Conservation (phyloP, 2,888 invertebrate species). For the Mycalesis mineus region DNA sequence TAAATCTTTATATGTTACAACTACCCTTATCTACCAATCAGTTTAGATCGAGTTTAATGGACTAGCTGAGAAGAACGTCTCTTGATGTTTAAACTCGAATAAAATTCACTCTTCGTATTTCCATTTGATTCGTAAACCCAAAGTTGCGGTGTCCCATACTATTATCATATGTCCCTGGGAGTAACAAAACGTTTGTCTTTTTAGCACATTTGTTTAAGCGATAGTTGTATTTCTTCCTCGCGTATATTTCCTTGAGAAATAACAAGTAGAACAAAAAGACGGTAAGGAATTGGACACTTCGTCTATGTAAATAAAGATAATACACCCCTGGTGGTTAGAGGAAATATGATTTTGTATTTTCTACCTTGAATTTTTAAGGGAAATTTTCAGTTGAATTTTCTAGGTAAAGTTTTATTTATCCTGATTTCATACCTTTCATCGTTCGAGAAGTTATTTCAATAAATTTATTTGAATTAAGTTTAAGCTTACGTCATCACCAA, state of each 20-base stretch:
- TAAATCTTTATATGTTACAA: too few species aligned
- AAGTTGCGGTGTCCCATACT: constrained; percentile 49
- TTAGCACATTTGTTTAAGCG: constrained; percentile 74
- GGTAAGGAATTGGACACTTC: constrained; percentile 43
- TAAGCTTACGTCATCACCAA: too few species aligned
- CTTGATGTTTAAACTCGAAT: too few species aligned
- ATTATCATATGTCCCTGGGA: constrained; percentile 73
- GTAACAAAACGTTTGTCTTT: constrained; percentile 74
- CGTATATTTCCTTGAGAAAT: constrained; percentile 52
- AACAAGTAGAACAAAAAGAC: constrained; percentile 35
- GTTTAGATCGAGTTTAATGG: too few species aligned
- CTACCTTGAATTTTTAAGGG: constrained; percentile 16
- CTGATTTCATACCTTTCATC: too few species aligned
- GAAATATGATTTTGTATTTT: constrained; percentile 26
- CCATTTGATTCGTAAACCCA: background rate
- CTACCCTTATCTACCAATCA: too few species aligned
- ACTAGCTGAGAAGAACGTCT: background rate
- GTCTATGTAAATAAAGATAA: constrained; percentile 32
- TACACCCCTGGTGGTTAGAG: constrained; percentile 5
- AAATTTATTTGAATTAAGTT: too few species aligned
- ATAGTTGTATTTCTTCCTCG: constrained; percentile 68
- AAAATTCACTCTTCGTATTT: background rate
- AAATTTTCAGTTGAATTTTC: background rate
- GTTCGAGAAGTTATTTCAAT: too few species aligned
- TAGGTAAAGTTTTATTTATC: background rate